Conservation (phyloP, 2,113 vertebrate genomes). For the Cyanistes caeruleus region DNA sequence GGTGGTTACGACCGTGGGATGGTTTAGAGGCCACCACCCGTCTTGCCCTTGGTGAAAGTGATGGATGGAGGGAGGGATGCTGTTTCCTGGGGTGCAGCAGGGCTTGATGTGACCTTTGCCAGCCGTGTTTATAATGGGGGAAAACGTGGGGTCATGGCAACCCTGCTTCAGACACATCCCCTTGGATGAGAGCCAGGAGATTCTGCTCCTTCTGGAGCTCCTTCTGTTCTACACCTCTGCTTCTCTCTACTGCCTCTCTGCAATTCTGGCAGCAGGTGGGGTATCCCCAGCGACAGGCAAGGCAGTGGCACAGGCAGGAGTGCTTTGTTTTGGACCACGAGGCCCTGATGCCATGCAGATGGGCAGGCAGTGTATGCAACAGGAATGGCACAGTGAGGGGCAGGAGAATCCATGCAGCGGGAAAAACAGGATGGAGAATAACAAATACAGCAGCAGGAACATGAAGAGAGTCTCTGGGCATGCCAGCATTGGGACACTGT, state of each 20-base stretch:
- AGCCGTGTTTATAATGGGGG: background rate
- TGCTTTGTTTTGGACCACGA: background rate
- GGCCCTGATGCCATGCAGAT: background rate
- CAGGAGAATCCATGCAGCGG: background rate
- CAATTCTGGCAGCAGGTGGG: background rate
- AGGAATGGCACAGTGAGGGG: background rate
- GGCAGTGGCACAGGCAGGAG: background rate
- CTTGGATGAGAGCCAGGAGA: background rate
- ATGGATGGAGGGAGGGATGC: background rate
- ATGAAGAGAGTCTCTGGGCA: background rate
- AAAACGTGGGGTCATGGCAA: background rate
- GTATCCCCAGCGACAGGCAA: background rate
- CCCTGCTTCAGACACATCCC: background rate
- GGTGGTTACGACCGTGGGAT: background rate
- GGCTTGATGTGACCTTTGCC: background rate
- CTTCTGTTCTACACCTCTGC: background rate
- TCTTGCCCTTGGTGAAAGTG: background rate
- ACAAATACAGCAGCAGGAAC: background rate
- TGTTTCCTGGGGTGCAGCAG: background rate
- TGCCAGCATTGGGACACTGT: accelerated
- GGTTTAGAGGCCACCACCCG: background rate
- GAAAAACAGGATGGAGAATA: background rate
- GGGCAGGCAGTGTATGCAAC: background rate
- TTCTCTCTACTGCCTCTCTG: background rate
- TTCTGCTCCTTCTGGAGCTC: background rate